Evolutionary conservation across 2,888 invertebrate species (phyloP).

Genomic region (Pammene aurita): DNA sequence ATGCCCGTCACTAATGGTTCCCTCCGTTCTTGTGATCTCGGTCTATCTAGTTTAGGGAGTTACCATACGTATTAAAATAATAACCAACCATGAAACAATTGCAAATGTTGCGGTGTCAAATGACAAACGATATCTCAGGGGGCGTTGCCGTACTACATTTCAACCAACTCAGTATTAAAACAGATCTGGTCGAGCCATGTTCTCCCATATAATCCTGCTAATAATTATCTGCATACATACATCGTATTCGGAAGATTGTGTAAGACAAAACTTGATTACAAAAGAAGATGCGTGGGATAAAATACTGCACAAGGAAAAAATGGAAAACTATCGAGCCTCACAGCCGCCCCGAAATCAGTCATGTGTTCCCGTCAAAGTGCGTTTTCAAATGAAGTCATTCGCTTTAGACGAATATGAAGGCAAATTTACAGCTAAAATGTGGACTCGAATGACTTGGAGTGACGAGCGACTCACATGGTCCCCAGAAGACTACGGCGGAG

Average conservation of each 20-base stretch:
- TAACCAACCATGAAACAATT: neutral
- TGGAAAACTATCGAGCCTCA: neutral
- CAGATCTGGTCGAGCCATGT: neutral
- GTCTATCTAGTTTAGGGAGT: neutral
- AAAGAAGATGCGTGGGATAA: conserved; percentile 24
- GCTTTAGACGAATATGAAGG: conserved; percentile 24
- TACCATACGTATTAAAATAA: neutral
- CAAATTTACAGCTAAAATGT: conserved; percentile 21
- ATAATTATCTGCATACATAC: neutral
- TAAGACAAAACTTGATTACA: neutral
- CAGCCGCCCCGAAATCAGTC: conserved; percentile 10
- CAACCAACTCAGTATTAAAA: conserved; percentile 1
- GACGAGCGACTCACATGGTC: conserved; percentile 17
- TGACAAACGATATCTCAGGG: conserved; percentile 8
- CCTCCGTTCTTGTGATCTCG: no score
- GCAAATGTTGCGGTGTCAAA: neutral
- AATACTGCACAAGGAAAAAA: conserved; percentile 5
- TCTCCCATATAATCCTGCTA: neutral
- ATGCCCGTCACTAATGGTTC: no score
- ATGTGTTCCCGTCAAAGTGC: conserved; percentile 12
- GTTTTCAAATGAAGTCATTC: conserved; percentile 15
- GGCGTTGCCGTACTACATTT: conserved; percentile 2
- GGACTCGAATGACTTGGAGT: neutral
- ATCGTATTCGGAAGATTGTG: conserved; percentile 3
- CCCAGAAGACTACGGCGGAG: conserved; percentile 5